phyloP scores from a whole-genome alignment of 2,113 vertebrate genomes.

The Semnornis frantzii region DNA sequence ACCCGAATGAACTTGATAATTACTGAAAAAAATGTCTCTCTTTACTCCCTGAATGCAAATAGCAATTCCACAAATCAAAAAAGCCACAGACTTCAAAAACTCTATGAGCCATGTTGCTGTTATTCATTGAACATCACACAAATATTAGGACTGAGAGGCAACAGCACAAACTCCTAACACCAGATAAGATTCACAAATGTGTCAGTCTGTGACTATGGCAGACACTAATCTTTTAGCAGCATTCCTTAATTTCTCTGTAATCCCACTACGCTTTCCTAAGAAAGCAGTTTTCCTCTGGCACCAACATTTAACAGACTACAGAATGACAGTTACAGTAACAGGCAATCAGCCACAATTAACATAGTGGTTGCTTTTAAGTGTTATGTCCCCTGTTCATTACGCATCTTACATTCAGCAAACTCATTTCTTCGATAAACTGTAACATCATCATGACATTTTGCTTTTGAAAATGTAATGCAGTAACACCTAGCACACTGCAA shows the following conservation, averaged over 20 bases:
- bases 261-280: not conserved
- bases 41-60: not conserved
- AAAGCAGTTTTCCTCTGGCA: not conserved
- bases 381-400: not conserved
- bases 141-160: not conserved
- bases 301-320: not conserved
- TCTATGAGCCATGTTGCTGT: no score
- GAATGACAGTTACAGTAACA: not conserved
- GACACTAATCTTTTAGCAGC: not conserved
- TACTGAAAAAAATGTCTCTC: not conserved
- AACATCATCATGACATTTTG: not conserved
- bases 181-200: not conserved
- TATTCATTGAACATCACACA: not conserved
- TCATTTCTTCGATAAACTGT: not conserved
- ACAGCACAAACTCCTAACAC: not conserved
- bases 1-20: not conserved
- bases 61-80: not conserved
- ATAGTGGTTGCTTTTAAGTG: rapidly evolving
- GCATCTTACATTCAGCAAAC: not conserved
- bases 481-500: not conserved
- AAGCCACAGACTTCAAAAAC: not conserved
- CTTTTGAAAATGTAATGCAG: not conserved
- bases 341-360: not conserved
- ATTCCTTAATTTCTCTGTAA: not conserved
- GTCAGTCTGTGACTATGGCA: not conserved